Base-by-base conservation (phyloP, 1,140 invertebrate species). In the Sitodiplosis mosellana region DNA sequence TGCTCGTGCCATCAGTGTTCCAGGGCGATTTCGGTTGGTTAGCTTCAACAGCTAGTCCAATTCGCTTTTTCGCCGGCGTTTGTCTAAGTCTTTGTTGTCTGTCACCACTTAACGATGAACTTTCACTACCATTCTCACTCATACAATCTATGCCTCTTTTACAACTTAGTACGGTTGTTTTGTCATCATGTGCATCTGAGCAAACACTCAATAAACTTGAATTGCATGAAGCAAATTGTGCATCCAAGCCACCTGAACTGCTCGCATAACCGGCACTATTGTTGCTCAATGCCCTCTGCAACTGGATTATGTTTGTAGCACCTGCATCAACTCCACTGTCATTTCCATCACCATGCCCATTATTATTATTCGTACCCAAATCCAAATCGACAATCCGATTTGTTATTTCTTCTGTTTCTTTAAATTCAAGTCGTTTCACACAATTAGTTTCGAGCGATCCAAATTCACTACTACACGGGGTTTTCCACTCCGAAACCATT, bases 261-360 rank as follows among this genome's bases (percentile, higher is more conserved):
- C 74, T 76, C 38, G 70, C 73, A 53, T 75, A 76, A 50, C 68
- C 73, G 1, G 76, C 72, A 53, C 77, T 75, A 51, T 69, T 74
- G 33, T 65, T 68, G 54, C 72, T 74, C 19, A 70, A 56, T 20
- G 67, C 66, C 44, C 72, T 60, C 38, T 69, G 63, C 40, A 65
- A 51, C 11, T 55, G 54, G 47, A 52, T 47, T 52, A 53, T 59
- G 19, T 69, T 68, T 2, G 58, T 59, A 43, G 69, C 77, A 33
- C 77, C 74, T 10, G 76, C 70, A 55, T 84, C 82, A 2, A 85
- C 78, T 1, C 81, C 81, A 54, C 81, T 84, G 56, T 85, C 82
- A 55, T 80, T 84, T 22, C 81, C 83, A 48, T 82, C 78, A 49
- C 70, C 64, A 51, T 46, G 3, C 10, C 3, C 27, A 27, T 5